Evolutionary conservation across 2,113 vertebrate genomes (phyloP).

Genomic region (Motacilla alba): DNA sequence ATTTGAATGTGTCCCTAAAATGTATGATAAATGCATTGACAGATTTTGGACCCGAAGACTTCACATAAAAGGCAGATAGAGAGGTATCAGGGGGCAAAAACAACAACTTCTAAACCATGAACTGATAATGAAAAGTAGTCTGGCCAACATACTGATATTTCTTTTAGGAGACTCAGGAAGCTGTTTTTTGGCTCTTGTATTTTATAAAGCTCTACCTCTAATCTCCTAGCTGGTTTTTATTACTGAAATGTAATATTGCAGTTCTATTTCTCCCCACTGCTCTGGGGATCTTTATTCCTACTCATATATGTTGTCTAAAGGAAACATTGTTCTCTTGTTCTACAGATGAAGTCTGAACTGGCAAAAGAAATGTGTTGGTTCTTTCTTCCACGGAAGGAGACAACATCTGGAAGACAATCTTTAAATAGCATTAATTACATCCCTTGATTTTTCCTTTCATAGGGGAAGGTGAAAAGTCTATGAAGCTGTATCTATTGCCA

Average conservation of each 20-base stretch:
- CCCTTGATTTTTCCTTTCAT: background rate
- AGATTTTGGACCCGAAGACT: background rate
- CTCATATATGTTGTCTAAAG: background rate
- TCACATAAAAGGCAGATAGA: background rate
- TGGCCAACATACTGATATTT: conserved; percentile 12
- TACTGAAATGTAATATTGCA: conserved; percentile 7
- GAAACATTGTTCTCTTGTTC: background rate
- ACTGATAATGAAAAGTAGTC: conserved; percentile 37
- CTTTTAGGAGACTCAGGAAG: conserved; percentile 9
- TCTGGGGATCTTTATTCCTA: background rate
- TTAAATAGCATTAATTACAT: background rate
- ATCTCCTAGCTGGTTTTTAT: background rate
- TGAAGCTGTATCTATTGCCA: background rate
- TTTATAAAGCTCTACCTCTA: conserved; percentile 20
- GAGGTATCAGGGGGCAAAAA: background rate
- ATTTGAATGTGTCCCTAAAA: conserved; percentile 28
- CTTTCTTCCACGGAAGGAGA: background rate
- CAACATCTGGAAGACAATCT: background rate
- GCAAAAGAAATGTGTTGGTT: background rate
- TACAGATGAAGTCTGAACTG: background rate
- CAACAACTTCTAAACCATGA: background rate
- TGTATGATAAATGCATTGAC: background rate
- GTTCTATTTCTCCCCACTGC: background rate
- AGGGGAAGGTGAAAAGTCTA: background rate
- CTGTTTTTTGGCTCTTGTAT: background rate